Conservation (phyloP, 1,140 invertebrate genomes). For the Sinonovacula constricta region DNA sequence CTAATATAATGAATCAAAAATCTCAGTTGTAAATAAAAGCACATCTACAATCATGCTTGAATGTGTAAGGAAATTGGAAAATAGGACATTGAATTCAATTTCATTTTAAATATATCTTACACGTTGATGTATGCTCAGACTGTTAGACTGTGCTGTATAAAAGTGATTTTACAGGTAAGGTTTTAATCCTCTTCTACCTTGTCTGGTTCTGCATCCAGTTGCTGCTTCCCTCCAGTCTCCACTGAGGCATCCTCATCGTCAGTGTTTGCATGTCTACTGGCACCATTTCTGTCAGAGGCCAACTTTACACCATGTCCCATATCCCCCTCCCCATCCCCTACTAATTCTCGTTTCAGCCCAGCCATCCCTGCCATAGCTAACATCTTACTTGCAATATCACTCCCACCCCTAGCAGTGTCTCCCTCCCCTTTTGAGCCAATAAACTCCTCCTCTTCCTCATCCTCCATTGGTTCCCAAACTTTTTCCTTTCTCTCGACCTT, state of each 20-base stretch:
- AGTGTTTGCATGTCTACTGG: not conserved
- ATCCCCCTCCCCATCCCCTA: too few relatives aligned
- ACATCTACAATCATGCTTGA: too few relatives aligned
- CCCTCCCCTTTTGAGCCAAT: slow-evolving; percentile 18
- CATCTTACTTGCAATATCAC: slow-evolving; percentile 41
- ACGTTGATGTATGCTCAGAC: too few relatives aligned
- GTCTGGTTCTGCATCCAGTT: not conserved
- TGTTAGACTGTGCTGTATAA: too few relatives aligned
- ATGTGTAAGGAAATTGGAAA: too few relatives aligned
- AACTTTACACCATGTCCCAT: not conserved
- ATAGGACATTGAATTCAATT: too few relatives aligned
- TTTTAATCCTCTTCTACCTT: not conserved
- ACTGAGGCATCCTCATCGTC: not conserved
- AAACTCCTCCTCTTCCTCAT: slow-evolving; percentile 53
- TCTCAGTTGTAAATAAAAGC: too few relatives aligned
- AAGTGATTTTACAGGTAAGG: too few relatives aligned
- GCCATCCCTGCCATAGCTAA: slow-evolving; percentile 41
- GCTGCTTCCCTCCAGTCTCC: not conserved
- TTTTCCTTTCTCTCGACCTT: slow-evolving; percentile 41
- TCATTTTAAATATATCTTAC: too few relatives aligned
- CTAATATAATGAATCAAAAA: too few relatives aligned
- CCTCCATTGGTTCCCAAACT: slow-evolving; percentile 53
- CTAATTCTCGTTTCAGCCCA: slow-evolving; percentile 5
- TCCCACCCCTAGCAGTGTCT: not conserved
- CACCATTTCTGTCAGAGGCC: not conserved